Evolutionary conservation across 2,113 vertebrate genomes (phyloP), one percentile per base, ranked within the genome.

Genomic region (Platichthys flesus): DNA sequence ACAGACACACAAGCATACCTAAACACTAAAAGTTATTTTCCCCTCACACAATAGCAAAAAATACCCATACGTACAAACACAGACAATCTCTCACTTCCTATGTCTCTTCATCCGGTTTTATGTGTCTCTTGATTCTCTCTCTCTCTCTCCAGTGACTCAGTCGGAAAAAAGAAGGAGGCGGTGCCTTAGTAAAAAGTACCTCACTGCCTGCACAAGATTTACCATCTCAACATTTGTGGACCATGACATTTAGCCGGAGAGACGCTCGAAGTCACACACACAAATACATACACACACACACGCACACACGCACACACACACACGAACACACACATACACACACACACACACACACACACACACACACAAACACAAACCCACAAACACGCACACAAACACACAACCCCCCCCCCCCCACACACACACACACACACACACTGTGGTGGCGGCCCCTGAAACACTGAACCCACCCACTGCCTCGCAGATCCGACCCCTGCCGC

Each of bases 221-320:
- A 49, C 23, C 24, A 49, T 56, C 16, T 52, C 42, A 52, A 35
- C 37, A 65, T 67, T 71, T 61, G 57, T 76, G 28, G 24, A 71
- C 51, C 67, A 37, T 87, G 78, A 84, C 74, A 71, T 83, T 82
- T 65, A 58, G 61, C 51, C 54, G 76, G 13, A 63, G 13, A 63
- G 47, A 56, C 56, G 37, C 16, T 54, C 18, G 21, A 68, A 82
- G 80, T 83, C 56, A 69, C 26, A 47, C 64, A 58, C 57, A 37
- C 35, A 37, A 8, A 37, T 9, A 40, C 40, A 13, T 1, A 23
- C 26, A 26, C 26, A 26, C 26, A 2, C 26, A 26, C 26, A 26
- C 26, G 2, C 26, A 26, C 26, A 26, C 26, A 26, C 26, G 3
- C 26, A 26, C 26, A 26, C 26, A 26, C 26, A 26, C 26, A 26